Conservation (phyloP, 2,888 invertebrate genomes). For the Ditula angustiorana region DNA sequence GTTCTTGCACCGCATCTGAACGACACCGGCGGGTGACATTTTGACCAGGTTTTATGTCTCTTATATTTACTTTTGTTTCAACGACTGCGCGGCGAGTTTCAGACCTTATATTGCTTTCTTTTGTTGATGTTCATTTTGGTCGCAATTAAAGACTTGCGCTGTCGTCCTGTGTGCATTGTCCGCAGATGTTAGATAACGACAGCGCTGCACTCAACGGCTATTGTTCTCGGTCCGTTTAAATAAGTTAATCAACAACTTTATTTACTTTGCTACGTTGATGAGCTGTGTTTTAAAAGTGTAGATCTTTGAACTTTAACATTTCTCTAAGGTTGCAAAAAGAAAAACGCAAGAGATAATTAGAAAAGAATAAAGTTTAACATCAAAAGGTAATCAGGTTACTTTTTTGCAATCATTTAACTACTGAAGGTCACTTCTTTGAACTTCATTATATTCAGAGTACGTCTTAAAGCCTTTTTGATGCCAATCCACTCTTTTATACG, state of each 20-base stretch:
- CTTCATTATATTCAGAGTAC: too few species aligned
- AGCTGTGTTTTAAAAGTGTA: neutral
- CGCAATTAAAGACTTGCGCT: slow-evolving; percentile 30
- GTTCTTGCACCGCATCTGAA: slow-evolving; percentile 55
- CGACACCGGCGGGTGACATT: slow-evolving; percentile 67
- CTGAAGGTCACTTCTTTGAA: too few species aligned
- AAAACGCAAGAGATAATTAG: neutral
- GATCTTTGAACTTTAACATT: neutral
- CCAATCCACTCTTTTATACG: too few species aligned
- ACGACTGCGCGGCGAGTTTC: slow-evolving; percentile 44
- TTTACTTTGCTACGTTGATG: slow-evolving; percentile 14
- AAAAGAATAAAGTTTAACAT: neutral
- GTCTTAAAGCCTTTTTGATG: too few species aligned
- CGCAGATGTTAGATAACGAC: slow-evolving; percentile 22
- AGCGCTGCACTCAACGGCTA: slow-evolving; percentile 15
- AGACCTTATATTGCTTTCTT: slow-evolving; percentile 35
- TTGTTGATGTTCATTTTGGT: slow-evolving; percentile 33
- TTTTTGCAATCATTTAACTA: too few species aligned
- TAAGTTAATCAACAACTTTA: slow-evolving; percentile 26
- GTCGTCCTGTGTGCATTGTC: slow-evolving; percentile 25
- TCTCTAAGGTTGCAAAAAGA: neutral
- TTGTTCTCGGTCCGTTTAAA: slow-evolving; percentile 17
- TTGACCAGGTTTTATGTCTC: slow-evolving; percentile 52
- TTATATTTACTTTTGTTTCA: slow-evolving; percentile 56
- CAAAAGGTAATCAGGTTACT: too few species aligned